Evolutionary conservation across 2,888 invertebrate species (phyloP), one percentile per base, ranked within the genome.

Genomic region (Pardosa pseudoannulata): DNA sequence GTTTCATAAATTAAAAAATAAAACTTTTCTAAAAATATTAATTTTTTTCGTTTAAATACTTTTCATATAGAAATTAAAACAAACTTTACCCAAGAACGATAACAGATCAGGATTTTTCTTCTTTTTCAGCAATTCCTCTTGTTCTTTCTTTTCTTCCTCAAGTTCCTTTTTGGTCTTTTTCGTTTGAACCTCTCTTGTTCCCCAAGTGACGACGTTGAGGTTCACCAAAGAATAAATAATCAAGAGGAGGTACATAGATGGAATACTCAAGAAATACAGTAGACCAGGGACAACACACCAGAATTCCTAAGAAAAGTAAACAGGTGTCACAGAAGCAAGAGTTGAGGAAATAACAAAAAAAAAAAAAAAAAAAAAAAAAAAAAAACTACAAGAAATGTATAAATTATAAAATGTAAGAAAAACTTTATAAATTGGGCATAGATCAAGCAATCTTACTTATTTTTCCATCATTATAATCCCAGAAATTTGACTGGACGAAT

Each of bases 131-230:
- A 95, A 95, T 90, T 95, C 95, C 90, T 96, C 97, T 36, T 81
- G 75, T n/a, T 85, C 81, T 56, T 88, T 88, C 31, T 67, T 85
- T 19, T 88, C 88, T 92, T 95, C 95, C 92, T 96, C 97, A 88
- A 97, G 92, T 94, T 97, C 97, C 94, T 96, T 96, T 92, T 97
- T 97, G 0, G 97, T 97, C 92, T 97, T 97, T 92, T 97, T 97
- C 36, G 95, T 95, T 89, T 95, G 91, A 13, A 93, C 95, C 91
- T 98, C 98, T 87, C 98, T 93, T 0, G 98, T 98, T 7, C 98
- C 98, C 98, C 98, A 98, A 0, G 96, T 95, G 5, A 98, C 96
- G 90, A 97, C 96, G 91, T 98, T 96, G 92, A 98, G 93, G 91
- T 98, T 98, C 91, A 97, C 97, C 41, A 98, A 93, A 0, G 97